Percentiles rank a stretch among this genome's conserved stretches.
Evolutionary conservation across 2,113 vertebrate genomes (phyloP).

Genomic region (Eulemur rufifrons): DNA sequence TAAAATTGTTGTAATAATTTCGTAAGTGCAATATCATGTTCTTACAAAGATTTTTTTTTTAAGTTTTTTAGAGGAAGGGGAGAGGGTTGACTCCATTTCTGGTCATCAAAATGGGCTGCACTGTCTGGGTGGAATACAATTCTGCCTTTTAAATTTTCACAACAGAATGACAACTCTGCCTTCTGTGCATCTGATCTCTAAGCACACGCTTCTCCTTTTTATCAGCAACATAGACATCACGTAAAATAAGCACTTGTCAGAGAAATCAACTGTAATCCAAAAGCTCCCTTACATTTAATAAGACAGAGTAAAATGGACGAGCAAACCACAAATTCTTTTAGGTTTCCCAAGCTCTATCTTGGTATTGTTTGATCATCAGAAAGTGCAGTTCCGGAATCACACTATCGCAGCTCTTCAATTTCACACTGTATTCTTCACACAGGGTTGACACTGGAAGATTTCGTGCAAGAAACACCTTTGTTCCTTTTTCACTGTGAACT

Average conservation of each 20-base stretch:
- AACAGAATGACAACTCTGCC: constrained; percentile 1
- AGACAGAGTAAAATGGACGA: neutral
- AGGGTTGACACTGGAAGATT: neutral
- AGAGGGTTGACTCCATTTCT: neutral
- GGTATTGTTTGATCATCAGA: neutral
- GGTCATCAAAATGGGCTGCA: neutral
- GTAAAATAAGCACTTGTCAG: neutral
- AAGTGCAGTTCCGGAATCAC: neutral
- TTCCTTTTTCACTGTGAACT: neutral
- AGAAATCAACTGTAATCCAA: neutral
- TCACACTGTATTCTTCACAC: neutral
- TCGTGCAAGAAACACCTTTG: neutral
- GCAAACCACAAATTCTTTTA: neutral
- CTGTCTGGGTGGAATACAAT: neutral
- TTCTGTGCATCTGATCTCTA: constrained; percentile 39
- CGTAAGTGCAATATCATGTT: neutral
- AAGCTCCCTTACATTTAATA: neutral
- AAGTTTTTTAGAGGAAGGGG: neutral
- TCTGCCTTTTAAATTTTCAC: constrained; percentile 51
- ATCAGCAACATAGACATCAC: neutral
- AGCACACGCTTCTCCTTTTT: constrained; percentile 39
- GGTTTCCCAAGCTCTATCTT: neutral
- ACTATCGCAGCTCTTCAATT: neutral
- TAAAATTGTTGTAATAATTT: neutral
- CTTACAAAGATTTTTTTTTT: neutral